Evolutionary conservation across 2,888 invertebrate genomes (phyloP).

Genomic region (Synergus laeviventris): DNA sequence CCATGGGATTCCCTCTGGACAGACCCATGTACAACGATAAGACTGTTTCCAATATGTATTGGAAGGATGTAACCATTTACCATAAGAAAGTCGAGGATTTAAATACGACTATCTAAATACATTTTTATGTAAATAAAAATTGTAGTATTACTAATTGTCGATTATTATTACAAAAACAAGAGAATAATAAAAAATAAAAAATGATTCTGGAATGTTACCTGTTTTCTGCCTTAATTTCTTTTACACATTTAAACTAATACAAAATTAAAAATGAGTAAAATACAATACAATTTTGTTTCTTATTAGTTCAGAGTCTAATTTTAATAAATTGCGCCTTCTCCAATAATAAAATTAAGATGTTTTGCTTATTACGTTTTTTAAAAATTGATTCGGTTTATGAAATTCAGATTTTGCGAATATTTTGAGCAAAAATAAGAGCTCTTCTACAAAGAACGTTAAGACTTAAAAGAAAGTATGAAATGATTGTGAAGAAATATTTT

Average conservation of each 20-base stretch:
- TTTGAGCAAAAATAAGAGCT: too few relatives aligned
- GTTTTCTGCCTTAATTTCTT: not conserved
- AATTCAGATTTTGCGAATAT: too few relatives aligned
- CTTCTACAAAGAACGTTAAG: too few relatives aligned
- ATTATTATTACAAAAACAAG: not conserved
- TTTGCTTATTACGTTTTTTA: too few relatives aligned
- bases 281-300: not conserved
- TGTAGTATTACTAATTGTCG: not conserved
- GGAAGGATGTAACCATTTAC: conserved; percentile 66
- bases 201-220: not conserved
- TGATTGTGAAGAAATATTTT: too few relatives aligned
- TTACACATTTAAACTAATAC: not conserved
- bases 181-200: not conserved
- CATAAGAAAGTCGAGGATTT: conserved; percentile 48
- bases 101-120: conserved; percentile 42
- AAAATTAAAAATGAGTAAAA: not conserved
- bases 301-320: not conserved
- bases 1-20: conserved; percentile 79
- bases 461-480: too few relatives aligned
- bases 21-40: conserved; percentile 73
- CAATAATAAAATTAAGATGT: too few relatives aligned
- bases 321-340: too few relatives aligned
- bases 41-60: conserved; percentile 60
- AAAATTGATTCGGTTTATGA: too few relatives aligned
- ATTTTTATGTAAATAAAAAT: not conserved